Base-by-base conservation (phyloP, 2,797 vertebrate genomes). In the Tiaroga cobitis region DNA sequence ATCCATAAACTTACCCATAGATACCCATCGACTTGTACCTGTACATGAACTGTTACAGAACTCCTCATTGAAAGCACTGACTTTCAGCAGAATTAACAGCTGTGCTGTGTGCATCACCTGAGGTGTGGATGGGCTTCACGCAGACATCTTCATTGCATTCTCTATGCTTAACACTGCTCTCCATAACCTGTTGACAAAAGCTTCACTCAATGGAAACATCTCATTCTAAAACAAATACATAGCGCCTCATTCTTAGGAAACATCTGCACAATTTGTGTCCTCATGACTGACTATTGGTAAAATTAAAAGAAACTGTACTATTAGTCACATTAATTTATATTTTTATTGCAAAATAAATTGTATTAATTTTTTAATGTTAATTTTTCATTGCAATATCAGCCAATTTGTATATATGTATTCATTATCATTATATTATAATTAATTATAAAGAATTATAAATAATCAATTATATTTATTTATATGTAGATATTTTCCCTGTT, bases 111-210 rank as follows among this genome's bases (percentile, higher is more conserved):
- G 21, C 16, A 24, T 81, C 85, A 88, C 69, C 73, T 80, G 73
- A 34, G 29, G 80, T 73, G 75, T 73, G 67, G 65, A 54, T 6
- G 88, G 69, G n/a, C 81, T 86, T 73, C 80, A 81, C 70, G 34
- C 79, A 85, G 56, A 85, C 56, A 32, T 4, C 46, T 85, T 84
- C 41, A 87, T 78, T 76, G 68, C 41, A 82, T 88, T 89, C 82
- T 86, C 59, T 68, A 2, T 56, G 69, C 61, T 88, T 89, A 85
- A 26, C 77, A 77, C 73, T 32, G 72, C 67, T 69, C 70, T 76
- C 46, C 59, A 74, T 43, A 67, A 69, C 32, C 46, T 77, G 10
- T 86, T 76, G 49, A 51, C 37, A 56, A 39, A 75, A 79, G 49
- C n/a, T 68, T 72, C 4, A 26, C 26, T 61, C 2, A 61, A 81